Base-by-base conservation (phyloP, 2,797 vertebrate species). In the Petrocephalus schoutedeni region DNA sequence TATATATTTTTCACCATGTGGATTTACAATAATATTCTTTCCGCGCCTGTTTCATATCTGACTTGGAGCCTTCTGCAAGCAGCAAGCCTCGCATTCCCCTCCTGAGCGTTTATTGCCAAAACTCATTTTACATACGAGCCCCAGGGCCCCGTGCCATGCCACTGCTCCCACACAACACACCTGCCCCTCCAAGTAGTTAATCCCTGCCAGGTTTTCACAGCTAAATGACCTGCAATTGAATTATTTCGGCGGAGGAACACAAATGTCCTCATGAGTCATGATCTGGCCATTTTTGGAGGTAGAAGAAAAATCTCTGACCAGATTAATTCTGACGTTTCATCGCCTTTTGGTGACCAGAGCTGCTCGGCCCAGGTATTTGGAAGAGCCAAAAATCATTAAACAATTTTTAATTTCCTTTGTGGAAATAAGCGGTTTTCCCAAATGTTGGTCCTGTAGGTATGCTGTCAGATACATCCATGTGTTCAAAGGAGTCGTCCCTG, bases 371-470 rank as follows among this genome's bases (percentile, higher is more conserved):
- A 85, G 54, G 28, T 56, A 28, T 57, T 84, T 16, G 5, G 53
- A 4, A 85, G 74, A 80, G 74, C 36, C 74, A 80, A 49, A 80
- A 80, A 80, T 80, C 41, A 80, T 19, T 71, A 71, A 71, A 84
- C 10, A 54, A 51, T 28, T 53, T 84, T 51, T 14, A 51, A 54
- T 84, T 84, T 84, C 49, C 49, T 51, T 85, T 85, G 74, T 80
- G 83, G 83, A 85, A 28, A 85, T 85, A 23, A 32, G 21, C 23
- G 12, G 49, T 14, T 45, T 21, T 54, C 54, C n/a, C 82, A 84
- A 54, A 14, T 84, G 45, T 53, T 28, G 10, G 2, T 14, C 49
- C 45, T 83, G 80, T 54, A 83, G 45, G 45, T 80, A 16, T 84
- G 83, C 32, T 12, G 83, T 54, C 23, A 32, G 16, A 56, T 32